These are phyloP conservation scores for Megaptera novaeangliae DNA, from an alignment of 2,113 vertebrate genomes.

Conservation along the genomic window DNA sequence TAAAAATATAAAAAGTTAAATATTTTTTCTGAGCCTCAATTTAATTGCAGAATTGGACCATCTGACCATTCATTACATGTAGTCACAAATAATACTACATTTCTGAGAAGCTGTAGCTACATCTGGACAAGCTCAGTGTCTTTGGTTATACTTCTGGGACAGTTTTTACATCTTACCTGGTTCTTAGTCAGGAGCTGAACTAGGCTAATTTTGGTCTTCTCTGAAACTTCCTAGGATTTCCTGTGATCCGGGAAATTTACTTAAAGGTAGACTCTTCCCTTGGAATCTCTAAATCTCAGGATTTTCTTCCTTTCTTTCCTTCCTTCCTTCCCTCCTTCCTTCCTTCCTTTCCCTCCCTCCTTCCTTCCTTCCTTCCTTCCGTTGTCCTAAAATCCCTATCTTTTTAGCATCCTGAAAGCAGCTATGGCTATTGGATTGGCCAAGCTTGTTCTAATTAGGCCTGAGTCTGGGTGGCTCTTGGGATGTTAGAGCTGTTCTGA, in stretches of 20 bases:
- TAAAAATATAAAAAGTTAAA: not conserved
- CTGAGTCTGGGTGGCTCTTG: not conserved
- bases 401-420: not conserved
- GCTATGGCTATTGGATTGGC: fast-evolving
- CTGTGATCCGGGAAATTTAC: not conserved
- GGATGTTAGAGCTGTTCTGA: not conserved
- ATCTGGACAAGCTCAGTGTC: not conserved
- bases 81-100: not conserved
- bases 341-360: not conserved
- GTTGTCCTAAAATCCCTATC: not conserved
- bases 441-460: not conserved
- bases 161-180: not conserved
- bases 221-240: not conserved
- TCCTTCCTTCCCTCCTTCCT: not conserved
- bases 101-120: not conserved
- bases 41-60: not conserved
- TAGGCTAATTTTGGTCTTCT: not conserved
- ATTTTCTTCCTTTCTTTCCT: not conserved
- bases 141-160: not conserved
- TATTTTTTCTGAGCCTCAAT: not conserved
- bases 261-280: not conserved
- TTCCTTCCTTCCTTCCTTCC: not conserved
- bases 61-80: not conserved
- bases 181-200: not conserved
- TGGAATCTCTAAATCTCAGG: not conserved